Evolutionary conservation across 2,888 invertebrate species (phyloP).

Genomic region (Caenorhabditis macrosperma): DNA sequence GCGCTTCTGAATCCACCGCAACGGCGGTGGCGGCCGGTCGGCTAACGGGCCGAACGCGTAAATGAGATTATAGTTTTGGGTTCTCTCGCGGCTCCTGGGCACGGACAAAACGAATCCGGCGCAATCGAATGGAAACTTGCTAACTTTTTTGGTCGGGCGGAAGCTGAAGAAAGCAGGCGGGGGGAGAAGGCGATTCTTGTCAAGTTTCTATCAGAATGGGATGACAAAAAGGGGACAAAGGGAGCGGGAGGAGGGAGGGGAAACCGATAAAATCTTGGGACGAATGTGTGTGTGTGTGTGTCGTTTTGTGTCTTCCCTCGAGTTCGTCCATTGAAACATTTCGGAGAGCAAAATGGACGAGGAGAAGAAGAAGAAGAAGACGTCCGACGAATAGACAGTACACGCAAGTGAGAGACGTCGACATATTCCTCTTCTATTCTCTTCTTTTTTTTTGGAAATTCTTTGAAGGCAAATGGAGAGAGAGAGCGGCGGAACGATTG

Average conservation of each 20-base stretch:
- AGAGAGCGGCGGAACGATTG: conserved; percentile 19
- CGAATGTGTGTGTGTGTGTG: not conserved
- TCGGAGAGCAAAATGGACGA: conserved; percentile 3
- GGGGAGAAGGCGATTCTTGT: conserved; percentile 2
- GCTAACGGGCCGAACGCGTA: too few relatives aligned
- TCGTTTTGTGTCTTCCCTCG: conserved; percentile 11
- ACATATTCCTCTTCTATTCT: conserved; percentile 1
- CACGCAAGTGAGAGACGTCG: not conserved
- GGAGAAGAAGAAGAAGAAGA: not conserved
- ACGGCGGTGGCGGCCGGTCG: not conserved
- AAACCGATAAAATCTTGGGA: conserved; percentile 42
- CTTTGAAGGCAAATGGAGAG: conserved; percentile 4
- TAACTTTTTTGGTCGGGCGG: not conserved
- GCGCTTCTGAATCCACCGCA: not conserved
- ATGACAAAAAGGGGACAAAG: conserved; percentile 14
- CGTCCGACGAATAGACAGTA: not conserved
- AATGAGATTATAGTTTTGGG: not conserved
- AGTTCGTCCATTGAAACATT: conserved; percentile 45
- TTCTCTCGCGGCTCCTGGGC: not conserved
- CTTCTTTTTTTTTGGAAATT: conserved; percentile 26
- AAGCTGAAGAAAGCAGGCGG: not conserved
- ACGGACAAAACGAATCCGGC: not conserved
- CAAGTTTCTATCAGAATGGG: conserved; percentile 24
- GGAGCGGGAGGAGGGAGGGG: not conserved
- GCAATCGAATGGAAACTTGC: not conserved